Conservation (phyloP, 53 echinoderm and acorn worm genomes). For the Stichopus horrens region DNA sequence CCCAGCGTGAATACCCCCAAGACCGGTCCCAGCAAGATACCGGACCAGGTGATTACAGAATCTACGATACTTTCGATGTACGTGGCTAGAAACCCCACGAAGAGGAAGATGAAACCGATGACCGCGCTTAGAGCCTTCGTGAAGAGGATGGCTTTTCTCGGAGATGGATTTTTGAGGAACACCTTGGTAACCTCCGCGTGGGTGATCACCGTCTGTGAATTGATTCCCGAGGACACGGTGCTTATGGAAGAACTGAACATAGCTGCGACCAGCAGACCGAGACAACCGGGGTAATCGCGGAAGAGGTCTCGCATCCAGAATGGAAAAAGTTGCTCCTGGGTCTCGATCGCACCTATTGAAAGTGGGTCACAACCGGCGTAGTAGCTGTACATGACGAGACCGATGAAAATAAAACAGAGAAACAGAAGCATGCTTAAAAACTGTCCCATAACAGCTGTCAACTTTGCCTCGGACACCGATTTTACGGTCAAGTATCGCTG, state of each 20-base stretch:
- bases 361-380: conserved; percentile 26
- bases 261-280: conserved; percentile 10
- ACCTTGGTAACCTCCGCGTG: background rate
- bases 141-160: background rate
- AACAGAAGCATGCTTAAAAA: conserved; percentile 26
- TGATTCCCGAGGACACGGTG: conserved; percentile 10
- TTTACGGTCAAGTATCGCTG: conserved; percentile 14
- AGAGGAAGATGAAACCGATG: background rate
- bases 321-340: conserved; percentile 16
- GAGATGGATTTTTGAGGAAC: background rate
- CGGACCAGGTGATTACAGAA: conserved; percentile 5
- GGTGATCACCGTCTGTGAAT: conserved; percentile 16
- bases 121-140: conserved; percentile 5
- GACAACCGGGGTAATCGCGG: background rate
- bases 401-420: conserved; percentile 11
- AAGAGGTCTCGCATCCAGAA: conserved; percentile 13
- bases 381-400: background rate
- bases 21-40: conserved; percentile 10
- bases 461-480: background rate
- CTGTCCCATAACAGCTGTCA: conserved; percentile 26
- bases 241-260: conserved; percentile 21
- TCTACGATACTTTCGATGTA: conserved; percentile 32
- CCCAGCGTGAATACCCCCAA: conserved; percentile 9
- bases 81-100: background rate
- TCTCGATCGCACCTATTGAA: background rate